Evolutionary conservation across 2,797 vertebrate genomes (phyloP), one percentile per base, ranked within the genome.

Genomic region (Crocidura indochinensis): DNA sequence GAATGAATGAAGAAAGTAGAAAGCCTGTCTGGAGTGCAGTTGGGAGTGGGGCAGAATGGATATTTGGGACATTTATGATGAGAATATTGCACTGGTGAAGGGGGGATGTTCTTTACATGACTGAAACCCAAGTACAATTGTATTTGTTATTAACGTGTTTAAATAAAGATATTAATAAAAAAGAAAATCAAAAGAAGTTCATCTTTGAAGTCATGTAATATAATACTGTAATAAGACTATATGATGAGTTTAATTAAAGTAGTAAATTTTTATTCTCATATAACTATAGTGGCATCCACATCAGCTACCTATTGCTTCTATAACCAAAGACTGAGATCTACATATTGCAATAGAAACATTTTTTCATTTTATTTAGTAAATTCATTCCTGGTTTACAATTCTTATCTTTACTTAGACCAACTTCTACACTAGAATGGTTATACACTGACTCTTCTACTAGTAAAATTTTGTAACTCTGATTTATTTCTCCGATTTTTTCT

Each of bases 191-290:
- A n/a, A n/a, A n/a, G n/a, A n/a, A n/a, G n/a, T 51, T 65, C 20
- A 53, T 53, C 75, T 65, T 76, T 31, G 14, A 38, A 84, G 8
- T 22, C n/a, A 31, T 65, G 29, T 15, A 11, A 24, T 46, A 73
- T 17, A 72, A 51, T 51, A 77, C 6, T 22, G 9, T 19, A 64
- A 77, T 84, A 9, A 65, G 10, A 46, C 10, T 22, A 60, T 27
- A 46, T 9, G 29, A 46, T 44, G 22, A 31, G 31, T n/a, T 80
- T 47, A 56, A 56, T 47, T 73, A 26, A 74, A 80, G 20, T 56
- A 67, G 74, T 86, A 31, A 56, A 73, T 38, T 27, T 80, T 74
- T 65, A 56, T 86, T 31, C 73, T 78, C 26, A 47, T 76, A 11
- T 44, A 67, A 31, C n/a, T 74, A 38, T 74, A 44, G 49, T 80